Evolutionary conservation across 2,113 vertebrate genomes (phyloP), one percentile per base, ranked within the genome.

Genomic region (Phasianus colchicus): DNA sequence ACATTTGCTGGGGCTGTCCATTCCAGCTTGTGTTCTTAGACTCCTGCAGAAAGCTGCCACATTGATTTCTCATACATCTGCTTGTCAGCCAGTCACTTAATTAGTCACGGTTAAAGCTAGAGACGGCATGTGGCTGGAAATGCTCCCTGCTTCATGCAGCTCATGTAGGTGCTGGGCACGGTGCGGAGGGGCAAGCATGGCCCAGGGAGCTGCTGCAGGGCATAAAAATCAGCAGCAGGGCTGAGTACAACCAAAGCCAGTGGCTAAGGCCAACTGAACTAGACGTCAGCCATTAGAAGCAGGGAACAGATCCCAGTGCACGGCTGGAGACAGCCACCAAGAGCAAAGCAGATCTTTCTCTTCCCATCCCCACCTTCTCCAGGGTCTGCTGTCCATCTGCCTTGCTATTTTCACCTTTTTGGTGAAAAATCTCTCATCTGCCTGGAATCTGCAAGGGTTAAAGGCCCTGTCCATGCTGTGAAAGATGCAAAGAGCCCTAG

Each of bases 31-130:
- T 0, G 0, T 50, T 88, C 61, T 50, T 66, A 54, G 47, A 20
- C 42, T 80, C 36, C 34, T 2, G 24, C 61, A 67, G 77, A 86
- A 19, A 61, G n/a, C 83, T 79, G 90, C 32, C 25, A 38, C 77
- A 32, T 2, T 34, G 61, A 69, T 87, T 92, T 83, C 73, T 91
- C 76, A 58, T 24, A 42, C 29, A 27, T 66, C 78, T 87, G 67
- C 61, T 76, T 72, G 52, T 25, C 70, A 76, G 64, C 18, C 32
- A 38, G 43, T 19, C 74, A 76, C 45, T 90, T 78, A 38, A 86
- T 96, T 50, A 94, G 61, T 63, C 75, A 66, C 38, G 69, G 32
- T 71, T 47, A 63, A 61, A 91, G 42, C 70, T 79, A 60, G 52
- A 75, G 27, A 38, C 1, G 0, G 42, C 45, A 52, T 0, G 0